phyloP scores from a whole-genome alignment of 2,888 invertebrate species.

The Pammene aurita region DNA sequence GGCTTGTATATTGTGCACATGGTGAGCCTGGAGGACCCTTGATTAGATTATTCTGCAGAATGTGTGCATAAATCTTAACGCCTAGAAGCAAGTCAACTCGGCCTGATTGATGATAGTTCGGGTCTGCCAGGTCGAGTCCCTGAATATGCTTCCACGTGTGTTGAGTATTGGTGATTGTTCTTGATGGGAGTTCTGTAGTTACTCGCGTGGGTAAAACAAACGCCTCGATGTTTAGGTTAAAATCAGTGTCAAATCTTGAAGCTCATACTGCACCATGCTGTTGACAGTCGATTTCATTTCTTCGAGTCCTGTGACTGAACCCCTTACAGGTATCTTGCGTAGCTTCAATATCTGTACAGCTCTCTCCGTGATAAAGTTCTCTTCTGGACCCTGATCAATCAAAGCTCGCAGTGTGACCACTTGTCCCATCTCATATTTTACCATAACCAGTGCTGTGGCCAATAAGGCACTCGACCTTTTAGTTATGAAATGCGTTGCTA shows the following conservation, averaged over 20 bases:
- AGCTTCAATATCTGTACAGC: conserved; percentile 18
- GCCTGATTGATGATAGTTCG: conserved; percentile 43
- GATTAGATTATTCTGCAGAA: conserved; percentile 42
- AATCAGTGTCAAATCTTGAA: conserved; percentile 41
- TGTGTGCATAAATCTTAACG: conserved; percentile 44
- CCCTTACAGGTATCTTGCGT: conserved; percentile 25
- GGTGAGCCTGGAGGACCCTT: conserved; percentile 46
- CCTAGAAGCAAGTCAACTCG: conserved; percentile 47
- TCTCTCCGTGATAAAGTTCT: conserved; percentile 38
- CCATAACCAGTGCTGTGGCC: conserved; percentile 46
- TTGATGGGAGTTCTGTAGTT: conserved; percentile 33
- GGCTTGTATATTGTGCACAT: conserved; percentile 45
- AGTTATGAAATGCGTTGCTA: conserved; percentile 40
- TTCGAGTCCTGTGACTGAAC: not conserved
- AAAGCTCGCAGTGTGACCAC: conserved; percentile 45
- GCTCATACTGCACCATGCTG: conserved; percentile 41
- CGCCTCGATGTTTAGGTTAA: conserved; percentile 31
- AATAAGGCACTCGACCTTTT: conserved; percentile 41
- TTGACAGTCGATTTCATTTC: conserved; percentile 39
- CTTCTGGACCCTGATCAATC: conserved; percentile 46
- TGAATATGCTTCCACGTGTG: conserved; percentile 41
- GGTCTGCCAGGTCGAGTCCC: conserved; percentile 45
- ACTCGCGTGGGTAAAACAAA: conserved; percentile 43
- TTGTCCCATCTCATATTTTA: conserved; percentile 41
- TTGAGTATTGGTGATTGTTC: not conserved